Base-by-base conservation (phyloP, 37 sponge, comb jelly and placozoan genomes). In the Dysidea cf. avara region DNA sequence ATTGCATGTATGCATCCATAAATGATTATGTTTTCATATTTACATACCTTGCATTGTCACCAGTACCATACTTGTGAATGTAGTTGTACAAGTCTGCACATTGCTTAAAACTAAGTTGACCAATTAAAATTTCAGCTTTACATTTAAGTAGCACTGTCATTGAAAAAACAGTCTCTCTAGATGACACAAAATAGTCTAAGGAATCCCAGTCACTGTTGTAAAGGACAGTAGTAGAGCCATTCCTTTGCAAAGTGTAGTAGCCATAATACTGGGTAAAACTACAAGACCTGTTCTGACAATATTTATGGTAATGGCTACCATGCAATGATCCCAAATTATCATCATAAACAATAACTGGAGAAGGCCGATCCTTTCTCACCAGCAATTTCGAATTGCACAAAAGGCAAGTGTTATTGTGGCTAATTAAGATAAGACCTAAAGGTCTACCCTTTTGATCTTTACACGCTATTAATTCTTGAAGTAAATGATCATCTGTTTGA, bases 71-170 rank as follows among this genome's bases (percentile, higher is more conserved):
- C 5, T 7, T 26, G 61, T 73, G 74, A 37, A 76, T 39, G 32
- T 61, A 5, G 56, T 80, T 80, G 66, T 39, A 80, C 2, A 80
- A 71, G 53, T 80, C 72, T 16, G 72, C 53, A 1, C 39, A 1
- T 52, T 80, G 81, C 36, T 80, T 69, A 39, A 63, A 80, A 34
- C 81, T 80, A 0, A 80, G 6, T 13, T 80, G 72, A 17, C 81
- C 81, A 61, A 80, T 61, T 43, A 80, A 20, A 43, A 80, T 25
- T 24, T 80, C 60, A 48, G 64, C 22, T 63, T 80, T 65, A 30
- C 61, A 14, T 49, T 17, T 36, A 21, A 25, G 7, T 21, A 80
- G n/a, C 52, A 80, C 51, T 11, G 34, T 34, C 53, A 47, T 80
- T 33, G 71, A 40, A 70, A 71, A 69, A 1, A 64, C 81, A 30